Evolutionary conservation across 2,113 vertebrate genomes (phyloP).

Genomic region (Anoura caudifer): DNA sequence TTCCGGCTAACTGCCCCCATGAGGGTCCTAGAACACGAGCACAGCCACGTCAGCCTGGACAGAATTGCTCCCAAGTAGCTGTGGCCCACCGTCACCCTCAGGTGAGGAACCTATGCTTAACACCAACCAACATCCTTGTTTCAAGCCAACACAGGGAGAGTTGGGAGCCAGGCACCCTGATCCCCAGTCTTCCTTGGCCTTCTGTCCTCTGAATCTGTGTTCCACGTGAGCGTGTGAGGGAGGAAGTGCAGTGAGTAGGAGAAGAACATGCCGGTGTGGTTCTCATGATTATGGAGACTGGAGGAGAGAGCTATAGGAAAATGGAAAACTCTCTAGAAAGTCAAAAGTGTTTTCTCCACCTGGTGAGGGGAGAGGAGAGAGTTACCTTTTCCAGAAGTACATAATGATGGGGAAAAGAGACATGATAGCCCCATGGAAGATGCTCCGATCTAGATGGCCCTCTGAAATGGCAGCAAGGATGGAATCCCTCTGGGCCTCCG

Average conservation of each 20-base stretch:
- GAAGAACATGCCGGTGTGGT: background rate
- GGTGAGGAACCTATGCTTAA: background rate
- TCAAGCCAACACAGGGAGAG: background rate
- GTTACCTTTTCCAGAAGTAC: constrained; percentile 83
- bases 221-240: background rate
- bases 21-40: background rate
- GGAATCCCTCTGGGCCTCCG: constrained; percentile 72
- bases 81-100: background rate
- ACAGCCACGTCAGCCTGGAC: background rate
- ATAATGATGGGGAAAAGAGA: constrained; percentile 78
- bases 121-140: background rate
- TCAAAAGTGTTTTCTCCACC: background rate
- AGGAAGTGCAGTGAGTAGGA: background rate
- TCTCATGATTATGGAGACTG: background rate
- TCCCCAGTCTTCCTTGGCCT: background rate
- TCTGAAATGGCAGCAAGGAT: constrained; percentile 68
- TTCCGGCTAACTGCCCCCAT: background rate
- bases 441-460: constrained; percentile 52
- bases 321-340: background rate
- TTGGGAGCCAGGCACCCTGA: background rate
- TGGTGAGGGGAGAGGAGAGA: background rate
- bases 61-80: background rate
- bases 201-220: background rate
- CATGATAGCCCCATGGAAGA: constrained; percentile 74
- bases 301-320: background rate